A percentile compares a stretch with the other conserved stretches of the same genome.
Conservation (phyloP, 1,140 invertebrate species). For the Babylonia areolata region DNA sequence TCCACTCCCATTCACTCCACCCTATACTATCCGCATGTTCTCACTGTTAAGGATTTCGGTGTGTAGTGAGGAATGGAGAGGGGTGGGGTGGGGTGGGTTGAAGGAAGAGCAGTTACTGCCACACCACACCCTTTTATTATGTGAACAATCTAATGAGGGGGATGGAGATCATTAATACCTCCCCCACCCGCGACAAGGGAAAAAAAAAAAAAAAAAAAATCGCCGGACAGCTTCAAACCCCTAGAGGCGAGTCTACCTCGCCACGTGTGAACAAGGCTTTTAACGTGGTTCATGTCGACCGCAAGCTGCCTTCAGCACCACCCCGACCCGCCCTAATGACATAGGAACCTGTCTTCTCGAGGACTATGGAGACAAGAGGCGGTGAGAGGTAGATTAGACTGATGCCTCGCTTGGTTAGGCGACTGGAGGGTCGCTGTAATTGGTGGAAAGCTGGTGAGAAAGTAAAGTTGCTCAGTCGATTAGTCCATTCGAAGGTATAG, state of each 20-base stretch:
- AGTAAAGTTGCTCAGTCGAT: not conserved
- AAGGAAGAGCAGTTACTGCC: not conserved
- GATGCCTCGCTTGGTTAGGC: not conserved
- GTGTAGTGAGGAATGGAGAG: no score
- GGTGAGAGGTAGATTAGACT: not conserved
- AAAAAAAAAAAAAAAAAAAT: no score
- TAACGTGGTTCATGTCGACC: not conserved
- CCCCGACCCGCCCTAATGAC: not conserved
- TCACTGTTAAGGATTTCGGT: no score
- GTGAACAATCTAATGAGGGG: conserved; percentile 16
- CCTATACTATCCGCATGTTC: no score
- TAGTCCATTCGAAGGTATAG: not conserved
- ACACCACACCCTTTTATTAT: not conserved
- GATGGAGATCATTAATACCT: not conserved
- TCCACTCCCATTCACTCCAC: no score
- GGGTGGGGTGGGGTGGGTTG: no score
- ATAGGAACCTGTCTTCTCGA: not conserved
- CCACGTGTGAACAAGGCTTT: conserved; percentile 1
- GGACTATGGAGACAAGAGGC: no score
- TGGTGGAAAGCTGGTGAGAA: not conserved
- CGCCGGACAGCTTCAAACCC: not conserved
- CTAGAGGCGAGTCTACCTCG: not conserved
- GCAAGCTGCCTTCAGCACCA: not conserved
- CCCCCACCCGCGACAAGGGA: not conserved
- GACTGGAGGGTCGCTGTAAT: not conserved